Evolutionary conservation across 2,888 invertebrate species (phyloP).

Genomic region (Drosophila sordidula): DNA sequence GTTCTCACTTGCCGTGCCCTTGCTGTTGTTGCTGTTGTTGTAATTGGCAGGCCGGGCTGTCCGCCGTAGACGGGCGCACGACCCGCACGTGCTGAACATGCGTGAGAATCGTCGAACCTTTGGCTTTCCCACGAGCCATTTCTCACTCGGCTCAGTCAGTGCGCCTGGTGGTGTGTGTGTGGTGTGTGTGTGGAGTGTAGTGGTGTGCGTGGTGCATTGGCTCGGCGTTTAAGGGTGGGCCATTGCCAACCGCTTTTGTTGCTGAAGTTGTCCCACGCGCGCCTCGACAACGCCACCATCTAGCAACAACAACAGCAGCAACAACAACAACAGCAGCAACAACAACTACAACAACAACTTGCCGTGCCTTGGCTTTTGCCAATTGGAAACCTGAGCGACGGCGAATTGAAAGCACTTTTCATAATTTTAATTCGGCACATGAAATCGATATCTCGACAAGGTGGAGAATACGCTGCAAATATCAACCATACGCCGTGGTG

Average conservation of each 20-base stretch:
- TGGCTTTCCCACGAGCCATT: slow-evolving; percentile 83
- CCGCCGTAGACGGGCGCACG: slow-evolving; percentile 56
- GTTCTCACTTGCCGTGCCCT: background rate
- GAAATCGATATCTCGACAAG: slow-evolving; percentile 54
- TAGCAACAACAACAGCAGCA: slow-evolving; percentile 3
- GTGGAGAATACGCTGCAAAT: background rate
- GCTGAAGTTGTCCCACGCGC: slow-evolving; percentile 58
- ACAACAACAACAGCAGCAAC: slow-evolving; percentile 3
- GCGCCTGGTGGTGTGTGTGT: slow-evolving; percentile 5
- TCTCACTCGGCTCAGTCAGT: slow-evolving; percentile 29
- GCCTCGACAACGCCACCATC: slow-evolving; percentile 24
- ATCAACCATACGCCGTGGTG: slow-evolving; percentile 39
- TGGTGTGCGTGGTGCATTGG: background rate
- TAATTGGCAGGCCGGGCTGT: background rate
- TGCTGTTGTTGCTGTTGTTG: slow-evolving; percentile 1
- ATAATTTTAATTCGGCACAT: slow-evolving; percentile 48
- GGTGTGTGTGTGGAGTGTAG: too few species aligned
- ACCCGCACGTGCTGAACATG: slow-evolving; percentile 84
- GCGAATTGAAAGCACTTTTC: slow-evolving; percentile 70
- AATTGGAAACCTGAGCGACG: slow-evolving; percentile 44
- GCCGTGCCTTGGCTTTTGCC: slow-evolving; percentile 4
- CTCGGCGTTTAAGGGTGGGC: too few species aligned
- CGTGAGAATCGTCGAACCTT: slow-evolving; percentile 84
- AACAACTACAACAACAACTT: slow-evolving; percentile 9
- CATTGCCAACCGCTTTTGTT: slow-evolving; percentile 6